Base-by-base conservation (phyloP, 92 coral and sea anemone species). In the Siderastrea siderea region DNA sequence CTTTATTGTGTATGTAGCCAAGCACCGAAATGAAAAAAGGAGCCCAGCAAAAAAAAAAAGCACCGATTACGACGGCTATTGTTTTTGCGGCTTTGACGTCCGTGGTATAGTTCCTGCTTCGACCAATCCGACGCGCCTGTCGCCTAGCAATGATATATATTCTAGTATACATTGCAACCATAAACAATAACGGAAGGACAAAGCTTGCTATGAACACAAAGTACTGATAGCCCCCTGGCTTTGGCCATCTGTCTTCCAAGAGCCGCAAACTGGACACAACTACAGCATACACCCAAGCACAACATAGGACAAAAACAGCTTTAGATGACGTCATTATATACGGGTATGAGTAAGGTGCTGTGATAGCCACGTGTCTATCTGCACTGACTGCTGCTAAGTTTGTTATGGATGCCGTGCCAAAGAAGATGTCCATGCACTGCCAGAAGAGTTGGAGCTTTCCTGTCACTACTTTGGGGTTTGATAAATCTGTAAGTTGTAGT, bases 21-120 rank as follows among this genome's bases (percentile, higher is more conserved):
- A 97, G 84, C 43, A 95, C 88, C 16, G 89, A 71, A 6, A 96
- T 91, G 48, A 95, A 94, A 71, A 91, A 92, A 6, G 99, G 99
- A 6, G 94, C 84, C 94, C 98, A 97, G 74, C 99, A 97, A 26
- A 94, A 62, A 7, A 94, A 90, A 61, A 92, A 97, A 7, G 90
- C 97, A 38, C 99, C 99, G 61, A 97, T 94, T 12, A 97, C 99
- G 26, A 97, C 98, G 3, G 98, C 99, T 61, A 97, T 97, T 45
- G 99, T 97, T 81, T 97, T 97, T 0, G 98, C 96, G 6, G 99
- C 99, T 90, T 97, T 97, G 10, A 97, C 90, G 79, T 97, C 99
- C 46, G 95, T 94, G 12, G 96, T 96, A 38, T 92, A 95, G 80
- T 82, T 95, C 38, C 86, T 86, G 75, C 67, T 82, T 48, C 88